Evolutionary conservation across 2,113 vertebrate genomes (phyloP).

Genomic region (Corythoichthys haematopterus): DNA sequence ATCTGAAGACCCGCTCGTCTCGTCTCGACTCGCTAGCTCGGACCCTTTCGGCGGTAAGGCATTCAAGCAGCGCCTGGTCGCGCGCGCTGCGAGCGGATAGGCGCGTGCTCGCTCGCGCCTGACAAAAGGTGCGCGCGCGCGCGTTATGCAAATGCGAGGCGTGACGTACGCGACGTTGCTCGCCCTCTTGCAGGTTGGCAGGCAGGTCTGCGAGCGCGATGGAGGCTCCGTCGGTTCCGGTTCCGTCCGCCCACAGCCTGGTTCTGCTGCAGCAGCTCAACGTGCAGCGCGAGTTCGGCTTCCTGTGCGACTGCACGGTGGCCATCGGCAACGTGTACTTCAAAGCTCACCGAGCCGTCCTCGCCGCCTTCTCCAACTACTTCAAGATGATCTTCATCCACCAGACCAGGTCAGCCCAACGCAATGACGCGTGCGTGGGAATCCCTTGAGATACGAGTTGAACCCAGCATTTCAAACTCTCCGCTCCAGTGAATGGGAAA

Average conservation of each 20-base stretch:
- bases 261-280: constrained; percentile 96
- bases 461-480: too few species aligned
- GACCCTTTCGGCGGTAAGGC: constrained; percentile 3
- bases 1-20: not conserved
- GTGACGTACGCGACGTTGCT: not conserved
- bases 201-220: too few species aligned
- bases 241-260: constrained; percentile 81
- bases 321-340: constrained; percentile 98
- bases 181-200: not conserved
- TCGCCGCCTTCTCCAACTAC: constrained; percentile 97
- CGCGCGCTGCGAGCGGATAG: not conserved
- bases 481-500: too few species aligned
- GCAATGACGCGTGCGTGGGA: not conserved
- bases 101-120: not conserved
- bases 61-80: constrained; percentile 3
- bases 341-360: constrained; percentile 93
- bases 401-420: constrained; percentile 81
- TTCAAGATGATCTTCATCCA: constrained; percentile 99
- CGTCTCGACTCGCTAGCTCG: not conserved
- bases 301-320: constrained; percentile 95
- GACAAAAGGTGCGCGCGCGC: constrained; percentile 2
- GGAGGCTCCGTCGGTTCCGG: constrained; percentile 74
- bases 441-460: too few species aligned
- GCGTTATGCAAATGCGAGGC: not conserved
- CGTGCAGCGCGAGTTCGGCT: constrained; percentile 94